Conservation (phyloP, 2,797 vertebrate genomes). For the Eremophila alpestris region DNA sequence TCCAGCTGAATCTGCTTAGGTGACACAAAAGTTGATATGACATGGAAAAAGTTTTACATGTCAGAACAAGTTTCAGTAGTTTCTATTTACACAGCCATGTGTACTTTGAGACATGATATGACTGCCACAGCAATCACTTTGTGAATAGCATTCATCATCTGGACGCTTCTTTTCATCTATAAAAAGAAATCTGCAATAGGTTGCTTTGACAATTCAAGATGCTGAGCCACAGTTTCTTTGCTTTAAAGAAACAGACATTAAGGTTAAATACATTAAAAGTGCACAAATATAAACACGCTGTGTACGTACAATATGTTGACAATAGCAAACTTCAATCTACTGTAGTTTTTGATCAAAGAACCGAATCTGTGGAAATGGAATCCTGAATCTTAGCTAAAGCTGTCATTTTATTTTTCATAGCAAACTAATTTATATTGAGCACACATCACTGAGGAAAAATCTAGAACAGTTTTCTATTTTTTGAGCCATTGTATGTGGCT, state of each 20-base stretch:
- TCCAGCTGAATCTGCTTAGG: constrained; percentile 25
- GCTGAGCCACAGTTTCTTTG: constrained; percentile 53
- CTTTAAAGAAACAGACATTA: constrained; percentile 59
- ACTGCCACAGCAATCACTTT: constrained; percentile 36
- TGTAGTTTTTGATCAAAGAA: constrained; percentile 59
- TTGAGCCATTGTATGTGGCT: background rate
- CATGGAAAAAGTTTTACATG: constrained; percentile 13
- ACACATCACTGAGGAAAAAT: constrained; percentile 66
- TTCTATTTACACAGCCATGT: constrained; percentile 46
- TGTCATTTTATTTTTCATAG: constrained; percentile 67
- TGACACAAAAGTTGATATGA: background rate
- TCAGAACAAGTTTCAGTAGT: constrained; percentile 45
- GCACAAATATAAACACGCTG: constrained; percentile 36
- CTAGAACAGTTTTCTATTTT: constrained; percentile 59
- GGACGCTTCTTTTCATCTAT: constrained; percentile 56
- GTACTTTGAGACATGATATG: constrained; percentile 38
- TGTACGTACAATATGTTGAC: constrained; percentile 42
- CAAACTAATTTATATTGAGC: constrained; percentile 66
- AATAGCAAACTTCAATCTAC: constrained; percentile 20
- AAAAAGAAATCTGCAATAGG: constrained; percentile 41
- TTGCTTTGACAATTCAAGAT: constrained; percentile 62
- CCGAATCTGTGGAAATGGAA: constrained; percentile 21
- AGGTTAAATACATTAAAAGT: constrained; percentile 71
- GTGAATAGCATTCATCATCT: constrained; percentile 58
- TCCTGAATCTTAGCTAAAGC: constrained; percentile 41